Evolutionary conservation across 2,113 vertebrate species (phyloP).

Genomic region (Diphyllodes magnificus): DNA sequence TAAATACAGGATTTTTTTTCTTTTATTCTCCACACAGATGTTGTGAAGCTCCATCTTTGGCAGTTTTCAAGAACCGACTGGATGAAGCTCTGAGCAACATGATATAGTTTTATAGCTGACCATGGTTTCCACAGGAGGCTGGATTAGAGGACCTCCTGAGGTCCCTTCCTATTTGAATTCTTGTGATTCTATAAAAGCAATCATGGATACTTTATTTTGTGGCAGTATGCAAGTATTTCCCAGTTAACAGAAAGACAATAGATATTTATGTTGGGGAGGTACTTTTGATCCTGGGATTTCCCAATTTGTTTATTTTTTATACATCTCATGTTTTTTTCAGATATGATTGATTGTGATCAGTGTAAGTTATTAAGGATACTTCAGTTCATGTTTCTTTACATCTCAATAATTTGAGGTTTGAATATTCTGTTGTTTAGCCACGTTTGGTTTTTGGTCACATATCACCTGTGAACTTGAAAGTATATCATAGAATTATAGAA

Average conservation of each 20-base stretch:
- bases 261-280: not conserved
- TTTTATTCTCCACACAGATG: not conserved
- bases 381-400: not conserved
- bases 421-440: not conserved
- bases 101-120: not conserved
- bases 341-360: not conserved
- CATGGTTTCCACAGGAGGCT: not conserved
- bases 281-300: not conserved
- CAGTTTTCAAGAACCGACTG: not conserved
- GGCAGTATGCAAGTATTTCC: not conserved
- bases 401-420: not conserved
- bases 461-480: not conserved
- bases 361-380: not conserved
- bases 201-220: not conserved
- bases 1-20: not conserved
- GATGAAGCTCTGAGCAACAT: not conserved
- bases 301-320: not conserved
- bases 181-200: not conserved
- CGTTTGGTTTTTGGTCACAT: not conserved
- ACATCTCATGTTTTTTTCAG: not conserved
- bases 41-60: not conserved
- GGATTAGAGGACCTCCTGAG: not conserved
- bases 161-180: not conserved
- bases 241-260: not conserved
- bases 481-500: not conserved